Evolutionary conservation across 2,113 vertebrate species (phyloP).

Genomic region (Isurus oxyrinchus): DNA sequence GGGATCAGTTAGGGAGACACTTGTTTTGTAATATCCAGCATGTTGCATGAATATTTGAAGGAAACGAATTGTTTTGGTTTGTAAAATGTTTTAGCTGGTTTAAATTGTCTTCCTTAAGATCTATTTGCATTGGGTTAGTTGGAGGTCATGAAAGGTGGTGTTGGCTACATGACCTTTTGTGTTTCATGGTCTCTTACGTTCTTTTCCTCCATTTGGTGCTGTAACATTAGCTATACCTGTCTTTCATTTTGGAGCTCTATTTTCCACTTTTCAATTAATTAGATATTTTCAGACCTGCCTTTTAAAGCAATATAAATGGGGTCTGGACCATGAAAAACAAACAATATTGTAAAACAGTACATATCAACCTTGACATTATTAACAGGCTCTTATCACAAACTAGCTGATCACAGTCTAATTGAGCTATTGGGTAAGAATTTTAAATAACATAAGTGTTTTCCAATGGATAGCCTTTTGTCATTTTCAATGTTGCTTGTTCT

Average conservation of each 20-base stretch:
- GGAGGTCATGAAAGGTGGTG: background rate
- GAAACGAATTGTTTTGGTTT: background rate
- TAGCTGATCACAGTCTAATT: background rate
- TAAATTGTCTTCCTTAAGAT: background rate
- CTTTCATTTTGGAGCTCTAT: background rate
- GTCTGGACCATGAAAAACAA: background rate
- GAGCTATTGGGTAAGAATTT: background rate
- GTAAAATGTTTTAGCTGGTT: background rate
- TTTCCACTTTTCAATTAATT: background rate
- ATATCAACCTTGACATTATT: background rate
- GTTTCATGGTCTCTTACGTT: background rate
- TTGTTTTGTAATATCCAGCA: background rate
- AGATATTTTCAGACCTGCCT: background rate
- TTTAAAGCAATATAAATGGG: background rate
- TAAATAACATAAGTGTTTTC: background rate
- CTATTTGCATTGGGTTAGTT: background rate
- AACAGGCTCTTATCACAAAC: background rate
- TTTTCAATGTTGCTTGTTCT: background rate
- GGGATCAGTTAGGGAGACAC: background rate
- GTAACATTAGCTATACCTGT: background rate
- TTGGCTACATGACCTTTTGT: background rate
- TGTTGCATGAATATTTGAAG: background rate
- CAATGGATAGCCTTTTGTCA: background rate
- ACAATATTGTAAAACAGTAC: background rate
- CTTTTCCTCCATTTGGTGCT: background rate